Conservation (phyloP, 1,140 invertebrate genomes). For the Macrosteles quadrilineatus region DNA sequence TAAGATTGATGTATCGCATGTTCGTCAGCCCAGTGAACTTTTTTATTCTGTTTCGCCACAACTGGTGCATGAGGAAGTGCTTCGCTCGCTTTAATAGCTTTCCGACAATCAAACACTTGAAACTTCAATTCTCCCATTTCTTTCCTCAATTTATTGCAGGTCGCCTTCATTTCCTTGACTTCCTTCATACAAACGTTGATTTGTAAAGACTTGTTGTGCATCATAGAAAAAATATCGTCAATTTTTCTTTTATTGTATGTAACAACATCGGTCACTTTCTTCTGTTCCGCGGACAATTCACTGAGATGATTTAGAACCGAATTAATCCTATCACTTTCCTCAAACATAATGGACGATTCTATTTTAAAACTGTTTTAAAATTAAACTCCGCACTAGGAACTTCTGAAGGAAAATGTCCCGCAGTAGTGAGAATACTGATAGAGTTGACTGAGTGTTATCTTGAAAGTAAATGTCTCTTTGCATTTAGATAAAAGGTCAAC, state of each 20-base stretch:
- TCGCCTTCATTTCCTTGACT: slow-evolving; percentile 11
- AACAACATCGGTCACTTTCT: not conserved
- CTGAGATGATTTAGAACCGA: not conserved
- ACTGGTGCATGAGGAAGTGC: not conserved
- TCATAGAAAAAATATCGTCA: slow-evolving; percentile 13
- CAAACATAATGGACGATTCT: no score
- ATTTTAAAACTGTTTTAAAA: no score
- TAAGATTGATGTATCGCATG: no score
- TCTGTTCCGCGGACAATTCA: not conserved
- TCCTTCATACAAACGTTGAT: not conserved
- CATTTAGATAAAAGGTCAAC: no score
- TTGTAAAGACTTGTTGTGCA: slow-evolving; percentile 20
- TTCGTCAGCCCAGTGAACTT: not conserved
- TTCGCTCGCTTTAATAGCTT: not conserved
- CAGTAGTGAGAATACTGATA: no score
- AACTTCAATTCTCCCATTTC: slow-evolving; percentile 10
- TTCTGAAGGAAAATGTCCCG: no score
- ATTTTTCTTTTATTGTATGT: slow-evolving; percentile 22
- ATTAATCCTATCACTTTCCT: not conserved
- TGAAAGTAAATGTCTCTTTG: no score
- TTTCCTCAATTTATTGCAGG: not conserved
- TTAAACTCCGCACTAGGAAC: no score
- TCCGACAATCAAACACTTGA: slow-evolving; percentile 6
- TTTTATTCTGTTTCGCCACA: not conserved
- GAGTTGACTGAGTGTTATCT: no score